phyloP scores from a whole-genome alignment of 1,140 invertebrate genomes.

The Euborellia annulipes region DNA sequence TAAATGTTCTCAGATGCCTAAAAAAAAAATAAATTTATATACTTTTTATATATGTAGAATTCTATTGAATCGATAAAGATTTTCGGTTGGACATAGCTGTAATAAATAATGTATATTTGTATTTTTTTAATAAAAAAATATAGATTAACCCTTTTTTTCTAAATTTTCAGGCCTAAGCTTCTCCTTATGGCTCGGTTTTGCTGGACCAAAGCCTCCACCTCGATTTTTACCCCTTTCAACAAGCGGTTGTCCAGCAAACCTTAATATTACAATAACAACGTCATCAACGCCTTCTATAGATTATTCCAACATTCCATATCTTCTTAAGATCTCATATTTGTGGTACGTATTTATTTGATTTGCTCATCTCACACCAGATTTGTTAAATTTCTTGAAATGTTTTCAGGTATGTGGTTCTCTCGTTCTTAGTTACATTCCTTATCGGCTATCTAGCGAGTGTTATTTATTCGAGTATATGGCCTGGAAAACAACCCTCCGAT shows the following conservation, averaged over 20 bases:
- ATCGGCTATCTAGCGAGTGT: constrained; percentile 45
- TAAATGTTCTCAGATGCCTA: background rate
- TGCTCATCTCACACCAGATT: no score
- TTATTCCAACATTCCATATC: constrained; percentile 47
- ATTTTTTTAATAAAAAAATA: background rate
- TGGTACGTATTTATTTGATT: constrained; percentile 46
- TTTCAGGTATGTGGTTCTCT: constrained; percentile 32
- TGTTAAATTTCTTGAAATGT: constrained; percentile 23
- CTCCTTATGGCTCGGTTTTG: constrained; percentile 75
- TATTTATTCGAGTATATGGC: constrained; percentile 9
- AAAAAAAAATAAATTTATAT: background rate
- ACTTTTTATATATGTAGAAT: background rate
- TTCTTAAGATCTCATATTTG: constrained; percentile 73
- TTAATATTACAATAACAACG: constrained; percentile 4
- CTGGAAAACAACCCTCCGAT: no score
- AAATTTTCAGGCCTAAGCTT: constrained; percentile 45
- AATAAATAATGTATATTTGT: background rate
- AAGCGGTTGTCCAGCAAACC: constrained; percentile 15
- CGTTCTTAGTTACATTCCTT: constrained; percentile 38
- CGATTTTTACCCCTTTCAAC: constrained; percentile 37
- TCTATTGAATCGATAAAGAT: background rate
- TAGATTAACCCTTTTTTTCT: constrained; percentile 1
- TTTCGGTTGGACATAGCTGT: background rate
- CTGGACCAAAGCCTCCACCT: constrained; percentile 48
- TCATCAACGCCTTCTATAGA: constrained; percentile 23